Evolutionary conservation across 2,888 invertebrate genomes (phyloP).

Genomic region (Volucella zonaria): DNA sequence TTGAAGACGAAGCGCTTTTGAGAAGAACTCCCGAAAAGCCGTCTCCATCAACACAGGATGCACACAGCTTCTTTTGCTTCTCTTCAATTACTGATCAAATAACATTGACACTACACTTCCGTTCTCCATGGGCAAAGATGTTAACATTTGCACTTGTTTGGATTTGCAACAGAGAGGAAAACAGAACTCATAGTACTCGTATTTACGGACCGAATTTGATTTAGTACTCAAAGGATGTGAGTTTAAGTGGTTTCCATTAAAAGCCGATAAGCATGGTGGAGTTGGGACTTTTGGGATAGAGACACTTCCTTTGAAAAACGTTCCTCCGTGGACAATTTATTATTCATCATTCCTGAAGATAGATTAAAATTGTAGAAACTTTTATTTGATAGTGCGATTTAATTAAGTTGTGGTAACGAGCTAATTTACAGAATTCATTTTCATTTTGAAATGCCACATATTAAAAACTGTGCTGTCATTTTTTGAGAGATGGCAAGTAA

Average conservation of each 20-base stretch:
- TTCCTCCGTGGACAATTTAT: constrained; percentile 2
- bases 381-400: too few relatives aligned
- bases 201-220: constrained; percentile 51
- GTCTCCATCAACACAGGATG: background rate
- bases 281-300: background rate
- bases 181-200: constrained; percentile 1
- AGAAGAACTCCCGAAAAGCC: constrained; percentile 25
- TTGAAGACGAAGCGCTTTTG: constrained; percentile 20
- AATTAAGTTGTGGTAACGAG: too few relatives aligned
- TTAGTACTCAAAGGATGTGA: constrained; percentile 27
- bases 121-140: constrained; percentile 21
- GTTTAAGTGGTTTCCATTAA: constrained; percentile 44
- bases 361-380: too few relatives aligned
- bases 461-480: too few relatives aligned
- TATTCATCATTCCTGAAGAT: background rate
- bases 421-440: too few relatives aligned
- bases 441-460: too few relatives aligned
- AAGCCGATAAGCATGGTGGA: background rate
- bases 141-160: constrained; percentile 45
- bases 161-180: constrained; percentile 4
- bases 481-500: too few relatives aligned
- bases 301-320: constrained; percentile 8
- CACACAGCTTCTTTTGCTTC: background rate
- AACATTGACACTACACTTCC: constrained; percentile 52
- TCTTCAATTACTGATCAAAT: constrained; percentile 65